Evolutionary conservation across 2,888 invertebrate species (phyloP).

Genomic region (Spodoptera littoralis): DNA sequence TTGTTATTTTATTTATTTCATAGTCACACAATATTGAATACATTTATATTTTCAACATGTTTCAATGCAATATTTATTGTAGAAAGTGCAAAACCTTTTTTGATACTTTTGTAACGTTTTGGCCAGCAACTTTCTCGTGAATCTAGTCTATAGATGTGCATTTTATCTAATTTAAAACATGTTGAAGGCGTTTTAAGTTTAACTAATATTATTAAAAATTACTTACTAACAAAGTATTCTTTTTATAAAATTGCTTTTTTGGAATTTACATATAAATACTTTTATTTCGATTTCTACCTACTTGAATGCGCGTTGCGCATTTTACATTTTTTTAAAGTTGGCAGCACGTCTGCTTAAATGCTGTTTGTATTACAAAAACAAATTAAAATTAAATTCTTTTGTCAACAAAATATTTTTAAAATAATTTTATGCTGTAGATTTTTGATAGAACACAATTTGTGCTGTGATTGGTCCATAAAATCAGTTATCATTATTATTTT

Average conservation of each 20-base stretch:
- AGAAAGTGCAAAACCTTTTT: slow-evolving; percentile 61
- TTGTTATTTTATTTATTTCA: slow-evolving; percentile 74
- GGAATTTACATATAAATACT: slow-evolving; percentile 35
- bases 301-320: slow-evolving; percentile 56
- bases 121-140: slow-evolving; percentile 50
- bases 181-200: slow-evolving; percentile 68
- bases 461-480: slow-evolving; percentile 66
- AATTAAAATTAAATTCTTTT: slow-evolving; percentile 41
- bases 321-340: slow-evolving; percentile 49
- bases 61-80: slow-evolving; percentile 62
- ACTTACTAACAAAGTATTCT: slow-evolving; percentile 59
- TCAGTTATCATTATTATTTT: slow-evolving; percentile 57
- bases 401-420: slow-evolving; percentile 48
- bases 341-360: slow-evolving; percentile 50
- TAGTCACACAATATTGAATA: slow-evolving; percentile 81
- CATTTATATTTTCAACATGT: slow-evolving; percentile 79
- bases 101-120: slow-evolving; percentile 62
- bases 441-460: slow-evolving; percentile 30
- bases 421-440: slow-evolving; percentile 30
- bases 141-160: slow-evolving; percentile 55
- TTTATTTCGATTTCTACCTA: slow-evolving; percentile 32
- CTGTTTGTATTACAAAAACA: slow-evolving; percentile 46
- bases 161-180: slow-evolving; percentile 72
- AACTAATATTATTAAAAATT: slow-evolving; percentile 65
- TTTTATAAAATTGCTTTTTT: slow-evolving; percentile 53